These are phyloP conservation scores for Zonotrichia leucophrys DNA, from an alignment of 2,113 vertebrate genomes.

Conservation along the genomic window DNA sequence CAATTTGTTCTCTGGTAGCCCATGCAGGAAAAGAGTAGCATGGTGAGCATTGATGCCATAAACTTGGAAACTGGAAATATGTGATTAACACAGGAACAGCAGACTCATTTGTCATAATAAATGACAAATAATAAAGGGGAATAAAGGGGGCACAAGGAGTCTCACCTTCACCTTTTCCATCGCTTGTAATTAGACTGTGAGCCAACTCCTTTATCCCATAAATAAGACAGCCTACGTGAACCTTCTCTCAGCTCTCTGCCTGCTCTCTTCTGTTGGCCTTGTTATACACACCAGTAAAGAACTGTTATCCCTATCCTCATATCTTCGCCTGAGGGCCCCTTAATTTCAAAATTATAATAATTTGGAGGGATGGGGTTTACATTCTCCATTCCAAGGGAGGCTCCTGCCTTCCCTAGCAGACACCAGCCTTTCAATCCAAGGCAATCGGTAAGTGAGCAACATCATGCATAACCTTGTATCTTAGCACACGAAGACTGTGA, in stretches of 20 bases:
- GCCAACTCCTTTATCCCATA: neutral
- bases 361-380: neutral
- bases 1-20: neutral
- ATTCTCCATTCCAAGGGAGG: neutral
- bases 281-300: neutral
- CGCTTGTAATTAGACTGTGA: rapidly evolving
- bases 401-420: neutral
- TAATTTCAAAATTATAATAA: neutral
- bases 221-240: neutral
- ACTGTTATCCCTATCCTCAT: neutral
- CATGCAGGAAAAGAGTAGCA: neutral
- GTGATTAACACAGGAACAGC: neutral
- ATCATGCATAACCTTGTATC: rapidly evolving
- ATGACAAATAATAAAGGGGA: neutral
- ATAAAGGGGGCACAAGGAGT: neutral
- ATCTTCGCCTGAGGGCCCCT: too few species aligned
- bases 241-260: neutral
- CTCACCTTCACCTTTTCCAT: neutral
- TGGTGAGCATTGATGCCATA: neutral
- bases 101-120: neutral
- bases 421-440: neutral
- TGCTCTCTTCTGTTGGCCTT: neutral
- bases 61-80: neutral
- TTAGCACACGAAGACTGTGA: neutral
- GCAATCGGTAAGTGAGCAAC: neutral